Conservation (phyloP, 2,113 vertebrate genomes). For the Cheirogaleus medius region DNA sequence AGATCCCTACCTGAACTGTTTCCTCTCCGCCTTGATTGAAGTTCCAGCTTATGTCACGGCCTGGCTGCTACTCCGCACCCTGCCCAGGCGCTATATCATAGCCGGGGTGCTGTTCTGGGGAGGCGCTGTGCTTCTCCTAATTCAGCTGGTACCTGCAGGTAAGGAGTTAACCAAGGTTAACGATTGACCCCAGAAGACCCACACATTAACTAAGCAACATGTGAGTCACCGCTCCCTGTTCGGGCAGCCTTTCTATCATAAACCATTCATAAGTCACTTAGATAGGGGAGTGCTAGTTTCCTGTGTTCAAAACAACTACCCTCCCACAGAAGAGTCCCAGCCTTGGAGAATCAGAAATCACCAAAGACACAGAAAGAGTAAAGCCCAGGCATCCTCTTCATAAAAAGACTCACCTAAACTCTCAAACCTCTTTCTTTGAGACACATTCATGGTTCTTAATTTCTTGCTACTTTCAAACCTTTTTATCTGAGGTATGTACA, state of each 20-base stretch:
- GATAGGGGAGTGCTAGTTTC: not conserved
- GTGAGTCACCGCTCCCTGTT: not conserved
- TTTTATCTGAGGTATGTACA: not conserved
- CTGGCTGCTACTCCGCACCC: constrained; percentile 90
- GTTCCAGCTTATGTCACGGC: constrained; percentile 91
- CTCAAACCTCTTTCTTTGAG: not conserved
- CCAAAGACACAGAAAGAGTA: not conserved
- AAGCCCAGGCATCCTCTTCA: not conserved
- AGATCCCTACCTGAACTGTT: constrained; percentile 90
- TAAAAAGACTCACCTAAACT: not conserved
- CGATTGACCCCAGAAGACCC: not conserved
- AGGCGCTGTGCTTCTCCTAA: constrained; percentile 90
- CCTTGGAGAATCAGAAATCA: not conserved
- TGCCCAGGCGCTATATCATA: constrained; percentile 87
- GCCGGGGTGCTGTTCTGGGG: constrained; percentile 85
- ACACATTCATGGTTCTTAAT: not conserved
- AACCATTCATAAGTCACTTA: not conserved
- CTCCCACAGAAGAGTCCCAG: not conserved
- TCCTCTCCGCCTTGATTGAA: constrained; percentile 93
- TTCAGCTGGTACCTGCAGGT: constrained; percentile 91
- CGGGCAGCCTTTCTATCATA: not conserved
- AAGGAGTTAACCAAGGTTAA: not conserved
- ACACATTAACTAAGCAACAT: not conserved
- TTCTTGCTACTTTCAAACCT: not conserved
- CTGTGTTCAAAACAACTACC: not conserved